phyloP scores from a whole-genome alignment of 2,113 vertebrate species.

The Malaclemys terrapin region DNA sequence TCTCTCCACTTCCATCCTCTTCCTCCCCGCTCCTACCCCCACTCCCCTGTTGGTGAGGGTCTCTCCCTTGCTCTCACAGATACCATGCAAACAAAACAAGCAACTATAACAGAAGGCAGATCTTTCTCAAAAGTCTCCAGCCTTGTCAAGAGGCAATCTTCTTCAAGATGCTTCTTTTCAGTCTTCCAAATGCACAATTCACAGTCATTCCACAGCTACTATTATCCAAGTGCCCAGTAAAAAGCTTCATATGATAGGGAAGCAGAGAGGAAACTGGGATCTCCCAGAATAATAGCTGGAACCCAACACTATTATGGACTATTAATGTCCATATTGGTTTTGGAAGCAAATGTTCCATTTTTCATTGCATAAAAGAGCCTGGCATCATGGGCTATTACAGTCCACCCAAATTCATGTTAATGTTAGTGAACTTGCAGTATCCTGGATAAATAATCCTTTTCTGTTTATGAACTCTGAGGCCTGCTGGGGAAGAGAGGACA shows the following conservation, averaged over 20 bases:
- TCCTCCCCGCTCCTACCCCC: background rate
- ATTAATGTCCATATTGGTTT: background rate
- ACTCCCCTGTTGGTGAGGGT: background rate
- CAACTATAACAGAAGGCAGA: background rate
- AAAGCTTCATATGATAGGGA: background rate
- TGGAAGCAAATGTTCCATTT: slow-evolving; percentile 1
- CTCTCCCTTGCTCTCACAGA: background rate
- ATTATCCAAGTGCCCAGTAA: background rate
- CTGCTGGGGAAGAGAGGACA: background rate
- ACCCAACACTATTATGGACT: background rate
- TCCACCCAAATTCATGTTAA: background rate
- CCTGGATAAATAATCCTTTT: background rate
- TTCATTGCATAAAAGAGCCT: slow-evolving; percentile 1
- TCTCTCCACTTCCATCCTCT: background rate
- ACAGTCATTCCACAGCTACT: background rate
- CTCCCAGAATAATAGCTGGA: background rate
- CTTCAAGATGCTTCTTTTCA: background rate
- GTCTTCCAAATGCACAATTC: background rate
- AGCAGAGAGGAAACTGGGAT: background rate
- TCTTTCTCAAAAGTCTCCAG: background rate
- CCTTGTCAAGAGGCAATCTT: background rate
- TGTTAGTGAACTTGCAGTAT: background rate
- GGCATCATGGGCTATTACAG: background rate
- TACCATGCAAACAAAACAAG: background rate
- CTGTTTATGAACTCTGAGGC: background rate